Base-by-base conservation (phyloP, 1,140 invertebrate species). In the Euwallacea fornicatus region DNA sequence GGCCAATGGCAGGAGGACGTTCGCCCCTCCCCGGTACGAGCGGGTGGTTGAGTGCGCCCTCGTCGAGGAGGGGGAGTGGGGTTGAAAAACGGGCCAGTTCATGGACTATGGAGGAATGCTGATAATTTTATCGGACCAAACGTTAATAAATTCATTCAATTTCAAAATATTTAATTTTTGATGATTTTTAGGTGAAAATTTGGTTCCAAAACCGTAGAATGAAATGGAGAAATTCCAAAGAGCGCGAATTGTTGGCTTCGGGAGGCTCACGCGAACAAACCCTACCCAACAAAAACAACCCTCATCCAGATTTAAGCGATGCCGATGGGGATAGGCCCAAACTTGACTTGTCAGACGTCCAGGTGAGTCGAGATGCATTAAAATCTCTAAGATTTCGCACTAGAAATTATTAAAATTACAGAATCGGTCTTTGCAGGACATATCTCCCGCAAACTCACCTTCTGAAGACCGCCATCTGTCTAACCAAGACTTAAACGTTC, bases 151-250 rank as follows among this genome's bases (percentile, higher is more conserved):
- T 11, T 13, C 47, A 50, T 50, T 50, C 47, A 53, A 53, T 9
- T 53, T 7, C 4, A 33, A 2, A 33, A 33, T 33, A 33, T 33
- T 33, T 1, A 33, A 33, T 33, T 33, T 33, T 33, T 6, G 0
- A 15, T 15, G 16, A 53, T 77, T 87, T 85, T 11, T 85, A 97
- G 94, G 94, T 97, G 69, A 97, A 96, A 85, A 97, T 97, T 71
- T 97, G 94, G 95, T 97, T 97, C 82, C 94, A 97, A 88, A 97
- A 97, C 80, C 87, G 95, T 0, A 88, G 95, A 60, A 97, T 97
- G 94, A 97, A 97, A 82, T 97, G 95, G 95, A 86, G 97, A 7
- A 99, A 99, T 82, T 97, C 94, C 7, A 98, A 98, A 83, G 97
- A 99, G 81, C 85, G 96, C 13, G 96, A 98, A 83, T 85, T 98